These are phyloP conservation scores for Cosmopolites sordidus DNA, from an alignment of 2,888 invertebrate genomes.

Conservation along the genomic window DNA sequence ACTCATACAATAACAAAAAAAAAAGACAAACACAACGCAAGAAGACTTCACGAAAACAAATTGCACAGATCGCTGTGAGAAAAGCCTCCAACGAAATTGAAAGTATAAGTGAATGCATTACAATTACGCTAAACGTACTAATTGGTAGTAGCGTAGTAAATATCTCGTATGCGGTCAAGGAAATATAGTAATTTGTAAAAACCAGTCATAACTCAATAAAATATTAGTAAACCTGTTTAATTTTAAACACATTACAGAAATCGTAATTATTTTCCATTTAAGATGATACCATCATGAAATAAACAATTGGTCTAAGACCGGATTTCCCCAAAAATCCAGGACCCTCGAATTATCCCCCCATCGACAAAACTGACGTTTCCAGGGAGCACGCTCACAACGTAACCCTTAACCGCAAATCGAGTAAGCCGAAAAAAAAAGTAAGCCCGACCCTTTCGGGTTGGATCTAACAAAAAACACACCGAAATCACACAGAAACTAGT, in stretches of 20 bases:
- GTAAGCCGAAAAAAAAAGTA: conserved; percentile 4
- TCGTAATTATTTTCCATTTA: too few species aligned
- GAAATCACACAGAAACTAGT: conserved; percentile 10
- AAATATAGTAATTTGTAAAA: conserved; percentile 1
- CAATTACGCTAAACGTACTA: conserved; percentile 10
- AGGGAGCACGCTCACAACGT: conserved; percentile 22
- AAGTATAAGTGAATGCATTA: not conserved
- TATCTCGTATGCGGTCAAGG: conserved; percentile 6
- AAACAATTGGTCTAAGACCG: too few species aligned
- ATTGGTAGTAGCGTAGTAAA: conserved; percentile 22
- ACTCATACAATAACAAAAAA: too few species aligned
- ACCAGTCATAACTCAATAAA: not conserved
- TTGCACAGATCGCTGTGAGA: too few species aligned
- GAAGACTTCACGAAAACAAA: too few species aligned
- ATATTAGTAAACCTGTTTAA: too few species aligned
- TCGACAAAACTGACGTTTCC: conserved; percentile 21
- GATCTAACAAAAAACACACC: conserved; percentile 8
- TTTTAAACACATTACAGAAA: too few species aligned
- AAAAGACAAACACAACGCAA: too few species aligned
- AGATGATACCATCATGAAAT: too few species aligned
- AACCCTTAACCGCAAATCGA: conserved; percentile 12
- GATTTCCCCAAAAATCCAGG: not conserved
- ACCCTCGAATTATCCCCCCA: not conserved
- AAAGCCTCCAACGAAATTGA: not conserved
- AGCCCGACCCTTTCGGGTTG: not conserved